Conservation (phyloP, 2,888 invertebrate genomes). For the Oscheius sp. region DNA sequence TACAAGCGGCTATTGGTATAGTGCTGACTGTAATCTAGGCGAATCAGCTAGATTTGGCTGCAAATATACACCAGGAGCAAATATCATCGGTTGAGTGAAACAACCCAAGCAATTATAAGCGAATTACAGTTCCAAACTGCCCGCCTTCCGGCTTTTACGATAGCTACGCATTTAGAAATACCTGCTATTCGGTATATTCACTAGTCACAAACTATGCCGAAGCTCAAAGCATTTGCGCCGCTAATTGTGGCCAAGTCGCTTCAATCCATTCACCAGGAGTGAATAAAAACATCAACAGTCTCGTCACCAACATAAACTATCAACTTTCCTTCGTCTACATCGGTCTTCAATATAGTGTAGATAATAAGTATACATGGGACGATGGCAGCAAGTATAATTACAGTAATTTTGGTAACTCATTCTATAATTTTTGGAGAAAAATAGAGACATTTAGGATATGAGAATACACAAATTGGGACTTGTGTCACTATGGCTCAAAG, state of each 20-base stretch:
- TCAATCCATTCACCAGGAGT: not conserved
- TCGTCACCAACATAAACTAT: not conserved
- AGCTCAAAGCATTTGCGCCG: not conserved
- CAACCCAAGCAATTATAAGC: too few relatives aligned
- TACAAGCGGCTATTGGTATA: too few relatives aligned
- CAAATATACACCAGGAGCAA: not conserved
- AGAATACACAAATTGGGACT: not conserved
- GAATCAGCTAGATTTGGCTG: too few relatives aligned
- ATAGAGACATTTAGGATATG: not conserved
- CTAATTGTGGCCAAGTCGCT: not conserved
- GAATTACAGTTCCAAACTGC: too few relatives aligned
- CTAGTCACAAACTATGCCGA: too few relatives aligned
- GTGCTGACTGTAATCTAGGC: too few relatives aligned
- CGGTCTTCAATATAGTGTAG: not conserved
- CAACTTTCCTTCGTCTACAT: not conserved
- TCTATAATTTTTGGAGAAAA: not conserved
- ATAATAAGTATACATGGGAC: not conserved
- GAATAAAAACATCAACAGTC: not conserved
- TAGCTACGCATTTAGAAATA: too few relatives aligned
- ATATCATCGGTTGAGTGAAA: too few relatives aligned
- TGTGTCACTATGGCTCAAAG: not conserved
- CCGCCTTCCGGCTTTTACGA: too few relatives aligned
- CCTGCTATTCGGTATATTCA: too few relatives aligned
- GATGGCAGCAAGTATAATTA: not conserved
- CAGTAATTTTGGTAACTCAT: not conserved